Evolutionary conservation across 1,140 invertebrate species (phyloP).

Genomic region (Eumeta japonica): DNA sequence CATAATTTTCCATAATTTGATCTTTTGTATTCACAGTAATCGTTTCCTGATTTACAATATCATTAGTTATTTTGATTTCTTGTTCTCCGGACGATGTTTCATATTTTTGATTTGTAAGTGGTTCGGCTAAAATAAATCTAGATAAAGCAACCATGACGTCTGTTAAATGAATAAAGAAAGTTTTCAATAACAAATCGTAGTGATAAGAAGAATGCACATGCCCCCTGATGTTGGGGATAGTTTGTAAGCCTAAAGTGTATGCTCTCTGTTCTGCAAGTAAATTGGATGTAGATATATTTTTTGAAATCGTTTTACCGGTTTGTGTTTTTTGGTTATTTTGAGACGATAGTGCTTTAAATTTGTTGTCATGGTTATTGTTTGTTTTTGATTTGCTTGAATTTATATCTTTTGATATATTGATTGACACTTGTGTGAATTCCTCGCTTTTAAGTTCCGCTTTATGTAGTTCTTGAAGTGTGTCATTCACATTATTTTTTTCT

Average conservation of each 20-base stretch:
- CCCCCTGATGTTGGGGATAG: slow-evolving; percentile 31
- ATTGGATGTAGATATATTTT: slow-evolving; percentile 9
- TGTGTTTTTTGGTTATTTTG: background rate
- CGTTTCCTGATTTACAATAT: slow-evolving; percentile 3
- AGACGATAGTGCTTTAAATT: background rate
- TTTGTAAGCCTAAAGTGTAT: slow-evolving; percentile 32
- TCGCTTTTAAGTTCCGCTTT: too few relatives aligned
- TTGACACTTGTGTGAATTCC: too few relatives aligned
- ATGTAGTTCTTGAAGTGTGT: too few relatives aligned
- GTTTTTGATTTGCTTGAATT: background rate
- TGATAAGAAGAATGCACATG: slow-evolving; percentile 21
- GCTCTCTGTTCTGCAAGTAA: slow-evolving; percentile 21
- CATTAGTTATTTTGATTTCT: slow-evolving; percentile 3
- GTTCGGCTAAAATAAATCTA: slow-evolving; percentile 27
- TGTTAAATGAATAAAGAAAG: slow-evolving; percentile 47
- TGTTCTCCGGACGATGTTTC: slow-evolving; percentile 5
- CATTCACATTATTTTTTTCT: too few relatives aligned
- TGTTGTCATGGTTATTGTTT: background rate
- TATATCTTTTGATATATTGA: background rate
- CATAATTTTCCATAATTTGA: slow-evolving; percentile 9
- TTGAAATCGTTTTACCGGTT: background rate
- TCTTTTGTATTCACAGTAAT: too few relatives aligned
- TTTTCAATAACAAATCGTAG: slow-evolving; percentile 37
- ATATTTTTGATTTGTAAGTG: slow-evolving; percentile 7
- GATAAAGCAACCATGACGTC: slow-evolving; percentile 46